Conservation (phyloP, 1,140 invertebrate species). For the Bombus impatiens region DNA sequence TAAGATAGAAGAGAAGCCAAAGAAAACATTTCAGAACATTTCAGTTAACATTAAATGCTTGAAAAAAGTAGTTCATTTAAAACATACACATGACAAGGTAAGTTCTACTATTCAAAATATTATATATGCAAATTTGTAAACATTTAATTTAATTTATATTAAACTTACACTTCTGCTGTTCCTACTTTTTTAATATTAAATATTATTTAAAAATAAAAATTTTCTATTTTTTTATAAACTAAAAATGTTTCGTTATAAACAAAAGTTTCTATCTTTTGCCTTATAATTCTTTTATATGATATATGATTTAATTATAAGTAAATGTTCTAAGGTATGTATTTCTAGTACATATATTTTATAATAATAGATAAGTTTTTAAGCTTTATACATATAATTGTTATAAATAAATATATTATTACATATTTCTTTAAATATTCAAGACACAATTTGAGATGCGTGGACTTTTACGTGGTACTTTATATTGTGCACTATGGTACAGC, state of each 20-base stretch:
- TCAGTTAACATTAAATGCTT: conserved; percentile 70
- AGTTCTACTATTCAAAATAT: conserved; percentile 36
- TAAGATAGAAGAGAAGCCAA: conserved; percentile 76
- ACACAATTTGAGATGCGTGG: conserved; percentile 71
- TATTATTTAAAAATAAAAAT: conserved; percentile 3
- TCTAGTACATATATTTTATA: neutral
- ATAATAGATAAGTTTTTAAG: neutral
- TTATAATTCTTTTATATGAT: neutral
- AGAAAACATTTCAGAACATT: conserved; percentile 72
- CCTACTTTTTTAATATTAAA: neutral
- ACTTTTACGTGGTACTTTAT: conserved; percentile 80
- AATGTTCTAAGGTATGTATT: neutral
- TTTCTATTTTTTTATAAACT: neutral
- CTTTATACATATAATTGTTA: conserved; percentile 4
- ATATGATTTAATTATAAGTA: neutral
- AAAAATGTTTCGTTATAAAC: neutral
- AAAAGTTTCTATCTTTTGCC: neutral
- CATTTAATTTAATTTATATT: conserved; percentile 6
- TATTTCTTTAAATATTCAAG: conserved; percentile 9
- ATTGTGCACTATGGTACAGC: conserved; percentile 84
- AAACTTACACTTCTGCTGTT: neutral
- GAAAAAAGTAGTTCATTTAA: conserved; percentile 68
- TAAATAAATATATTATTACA: neutral
- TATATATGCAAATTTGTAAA: neutral
- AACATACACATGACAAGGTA: conserved; percentile 63